Evolutionary conservation across 2,113 vertebrate species (phyloP).

Genomic region (Saguinus imperator): DNA sequence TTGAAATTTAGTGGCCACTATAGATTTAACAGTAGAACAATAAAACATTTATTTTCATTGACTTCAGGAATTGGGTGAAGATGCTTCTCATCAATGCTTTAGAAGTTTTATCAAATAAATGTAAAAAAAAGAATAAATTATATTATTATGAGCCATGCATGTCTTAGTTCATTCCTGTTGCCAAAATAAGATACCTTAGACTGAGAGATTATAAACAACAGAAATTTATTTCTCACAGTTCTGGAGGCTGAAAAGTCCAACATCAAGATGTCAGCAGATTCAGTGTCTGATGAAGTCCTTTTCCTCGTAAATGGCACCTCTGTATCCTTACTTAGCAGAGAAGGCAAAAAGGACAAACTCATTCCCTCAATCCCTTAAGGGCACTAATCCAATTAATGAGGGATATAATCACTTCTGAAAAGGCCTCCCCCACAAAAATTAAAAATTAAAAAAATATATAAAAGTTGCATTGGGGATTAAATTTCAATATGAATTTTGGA

Average conservation of each 20-base stretch:
- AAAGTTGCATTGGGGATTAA: neutral
- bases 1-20: neutral
- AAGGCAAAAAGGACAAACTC: neutral
- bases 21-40: neutral
- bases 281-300: neutral
- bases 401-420: neutral
- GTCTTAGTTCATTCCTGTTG: neutral
- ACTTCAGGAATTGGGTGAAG: neutral
- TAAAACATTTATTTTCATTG: neutral
- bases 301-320: neutral
- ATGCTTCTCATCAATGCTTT: neutral
- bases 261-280: neutral
- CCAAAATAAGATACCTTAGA: neutral
- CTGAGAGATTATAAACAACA: neutral
- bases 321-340: neutral
- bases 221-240: neutral
- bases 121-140: conserved; percentile 8
- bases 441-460: too few species aligned
- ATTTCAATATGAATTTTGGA: neutral
- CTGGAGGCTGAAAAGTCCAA: neutral
- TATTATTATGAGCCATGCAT: neutral
- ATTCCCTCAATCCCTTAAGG: neutral
- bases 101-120: neutral
- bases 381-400: neutral
- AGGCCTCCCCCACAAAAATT: too few species aligned